A percentile compares a stretch with the other conserved stretches of the same genome.
phyloP scores from a whole-genome alignment of 2,113 vertebrate species.

The sheep (Ovis aries) region DNA sequence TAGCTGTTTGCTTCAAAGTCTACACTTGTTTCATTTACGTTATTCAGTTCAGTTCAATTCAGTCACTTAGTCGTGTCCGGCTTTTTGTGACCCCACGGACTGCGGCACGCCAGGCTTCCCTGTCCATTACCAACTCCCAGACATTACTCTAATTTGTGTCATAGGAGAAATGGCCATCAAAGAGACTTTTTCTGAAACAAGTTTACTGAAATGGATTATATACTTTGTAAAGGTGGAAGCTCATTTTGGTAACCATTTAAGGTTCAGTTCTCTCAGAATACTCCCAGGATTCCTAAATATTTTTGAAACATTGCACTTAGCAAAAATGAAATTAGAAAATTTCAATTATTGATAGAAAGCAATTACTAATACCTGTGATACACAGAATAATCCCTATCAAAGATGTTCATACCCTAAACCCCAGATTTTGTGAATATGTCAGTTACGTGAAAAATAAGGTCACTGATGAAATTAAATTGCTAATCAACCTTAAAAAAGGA shows the following conservation, averaged over 20 bases:
- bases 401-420: not conserved
- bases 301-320: not conserved
- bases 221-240: not conserved
- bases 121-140: not conserved
- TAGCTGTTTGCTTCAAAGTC: not conserved
- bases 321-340: not conserved
- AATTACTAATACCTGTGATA: not conserved
- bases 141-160: not conserved
- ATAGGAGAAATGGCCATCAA: not conserved
- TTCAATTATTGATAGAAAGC: not conserved
- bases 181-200: not conserved
- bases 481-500: not conserved
- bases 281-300: not conserved
- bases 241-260: not conserved
- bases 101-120: not conserved
- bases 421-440: not conserved
- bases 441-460: not conserved
- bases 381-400: not conserved
- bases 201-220: not conserved
- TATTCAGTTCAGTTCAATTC: not conserved
- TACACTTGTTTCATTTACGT: not conserved
- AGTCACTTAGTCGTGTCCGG: rapidly evolving
- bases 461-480: not conserved
- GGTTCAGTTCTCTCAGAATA: not conserved
- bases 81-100: not conserved